phyloP scores from a whole-genome alignment of 2,797 vertebrate genomes.

The Apodemus agrarius region DNA sequence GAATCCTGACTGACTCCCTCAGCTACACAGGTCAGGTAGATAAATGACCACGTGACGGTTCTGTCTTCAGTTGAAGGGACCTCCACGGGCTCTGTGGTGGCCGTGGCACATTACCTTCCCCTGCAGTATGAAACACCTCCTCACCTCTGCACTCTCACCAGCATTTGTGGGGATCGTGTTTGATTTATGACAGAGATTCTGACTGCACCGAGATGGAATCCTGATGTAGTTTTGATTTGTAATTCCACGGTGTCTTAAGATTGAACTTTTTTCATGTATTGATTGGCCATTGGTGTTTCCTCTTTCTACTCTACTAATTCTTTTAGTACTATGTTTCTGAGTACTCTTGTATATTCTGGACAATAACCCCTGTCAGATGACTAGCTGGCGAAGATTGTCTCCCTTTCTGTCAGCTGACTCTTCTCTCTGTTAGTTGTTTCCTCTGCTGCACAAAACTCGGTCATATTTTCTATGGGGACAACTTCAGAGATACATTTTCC shows the following conservation, averaged over 20 bases:
- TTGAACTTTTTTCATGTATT: neutral
- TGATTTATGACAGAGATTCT: neutral
- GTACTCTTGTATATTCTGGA: neutral
- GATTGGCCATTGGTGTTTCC: neutral
- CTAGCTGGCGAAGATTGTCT: neutral
- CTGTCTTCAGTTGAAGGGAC: neutral
- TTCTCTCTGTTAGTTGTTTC: neutral
- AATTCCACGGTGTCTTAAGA: neutral
- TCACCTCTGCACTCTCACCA: neutral
- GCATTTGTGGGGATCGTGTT: neutral
- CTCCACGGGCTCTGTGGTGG: no score
- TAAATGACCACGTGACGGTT: no score
- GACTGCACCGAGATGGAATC: neutral
- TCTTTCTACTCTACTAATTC: neutral
- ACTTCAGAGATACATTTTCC: neutral
- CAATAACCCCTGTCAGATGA: neutral
- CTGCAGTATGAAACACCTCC: neutral
- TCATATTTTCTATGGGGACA: slow-evolving; percentile 20
- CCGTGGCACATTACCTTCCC: no score
- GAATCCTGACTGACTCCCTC: neutral
- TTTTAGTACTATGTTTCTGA: neutral
- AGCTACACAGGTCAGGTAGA: neutral
- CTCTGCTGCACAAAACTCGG: neutral
- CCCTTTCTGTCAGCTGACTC: neutral
- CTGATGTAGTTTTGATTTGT: neutral